Percentiles rank a stretch among this genome's conserved stretches.
Conservation (phyloP, 2,113 vertebrate species). For the Pipra filicauda region DNA sequence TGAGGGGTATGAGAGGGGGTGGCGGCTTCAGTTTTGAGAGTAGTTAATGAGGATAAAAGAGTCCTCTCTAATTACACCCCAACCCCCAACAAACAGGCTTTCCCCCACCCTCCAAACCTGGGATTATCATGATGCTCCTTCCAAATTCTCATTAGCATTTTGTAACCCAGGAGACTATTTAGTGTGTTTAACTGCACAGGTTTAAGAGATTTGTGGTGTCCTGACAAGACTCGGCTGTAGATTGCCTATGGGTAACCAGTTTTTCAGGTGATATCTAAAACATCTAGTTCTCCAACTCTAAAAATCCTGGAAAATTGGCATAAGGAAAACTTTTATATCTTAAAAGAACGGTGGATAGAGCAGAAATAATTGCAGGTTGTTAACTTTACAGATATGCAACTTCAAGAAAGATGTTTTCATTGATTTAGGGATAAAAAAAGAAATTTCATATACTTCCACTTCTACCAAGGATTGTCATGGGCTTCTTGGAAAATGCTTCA, state of each 20-base stretch:
- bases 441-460: background rate
- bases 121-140: background rate
- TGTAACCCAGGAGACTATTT: background rate
- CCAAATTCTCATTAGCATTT: background rate
- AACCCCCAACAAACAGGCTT: background rate
- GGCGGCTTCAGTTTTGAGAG: background rate
- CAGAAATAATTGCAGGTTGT: background rate
- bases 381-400: background rate
- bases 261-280: background rate
- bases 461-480: background rate
- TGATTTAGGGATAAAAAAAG: background rate
- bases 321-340: background rate
- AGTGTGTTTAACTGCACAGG: background rate
- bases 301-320: background rate
- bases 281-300: background rate
- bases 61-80: background rate
- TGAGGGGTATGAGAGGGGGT: background rate
- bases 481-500: background rate
- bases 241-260: background rate
- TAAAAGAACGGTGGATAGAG: background rate
- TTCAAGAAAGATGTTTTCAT: background rate
- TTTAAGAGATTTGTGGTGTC: slow-evolving; percentile 1
- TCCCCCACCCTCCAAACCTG: background rate
- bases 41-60: background rate
- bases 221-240: background rate